These are phyloP conservation scores for Palythoa grandis DNA, from an alignment of 92 coral and sea anemone species.

Conservation along the genomic window DNA sequence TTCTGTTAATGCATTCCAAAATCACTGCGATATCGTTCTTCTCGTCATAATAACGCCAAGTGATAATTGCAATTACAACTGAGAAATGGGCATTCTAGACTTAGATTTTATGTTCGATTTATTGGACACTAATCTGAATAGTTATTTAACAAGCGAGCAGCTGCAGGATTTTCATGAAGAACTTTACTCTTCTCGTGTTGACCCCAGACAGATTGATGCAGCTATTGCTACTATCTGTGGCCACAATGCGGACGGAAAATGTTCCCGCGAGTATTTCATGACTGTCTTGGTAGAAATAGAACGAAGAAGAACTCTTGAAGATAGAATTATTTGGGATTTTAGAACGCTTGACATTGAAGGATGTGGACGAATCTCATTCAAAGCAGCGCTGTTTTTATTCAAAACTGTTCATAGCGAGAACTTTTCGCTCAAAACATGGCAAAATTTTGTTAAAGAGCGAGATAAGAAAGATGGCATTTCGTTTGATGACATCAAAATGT, in stretches of 20 bases:
- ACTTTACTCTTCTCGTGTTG: constrained; percentile 74
- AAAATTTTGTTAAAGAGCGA: constrained; percentile 72
- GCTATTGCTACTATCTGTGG: constrained; percentile 86
- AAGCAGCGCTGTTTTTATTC: constrained; percentile 86
- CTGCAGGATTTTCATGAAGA: constrained; percentile 85
- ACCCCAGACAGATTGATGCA: constrained; percentile 84
- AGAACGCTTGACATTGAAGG: constrained; percentile 86
- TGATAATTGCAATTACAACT: constrained; percentile 4
- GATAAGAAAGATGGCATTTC: constrained; percentile 73
- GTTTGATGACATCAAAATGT: constrained; percentile 92
- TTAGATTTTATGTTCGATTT: constrained; percentile 93
- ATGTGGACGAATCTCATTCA: constrained; percentile 81
- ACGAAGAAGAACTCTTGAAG: constrained; percentile 83
- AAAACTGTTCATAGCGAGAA: constrained; percentile 89
- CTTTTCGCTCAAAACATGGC: constrained; percentile 93
- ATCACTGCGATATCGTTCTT: constrained; percentile 2
- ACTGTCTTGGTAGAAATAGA: constrained; percentile 84
- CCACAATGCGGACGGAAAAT: constrained; percentile 73
- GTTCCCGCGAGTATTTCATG: constrained; percentile 83
- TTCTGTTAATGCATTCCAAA: constrained; percentile 23
- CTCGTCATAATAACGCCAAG: background rate
- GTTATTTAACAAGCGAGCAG: constrained; percentile 80
- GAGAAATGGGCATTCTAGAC: constrained; percentile 93
- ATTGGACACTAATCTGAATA: constrained; percentile 79
- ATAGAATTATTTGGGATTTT: constrained; percentile 96